Conservation (phyloP, 2,797 vertebrate genomes). For the Gymnoscopelus microlampas region DNA sequence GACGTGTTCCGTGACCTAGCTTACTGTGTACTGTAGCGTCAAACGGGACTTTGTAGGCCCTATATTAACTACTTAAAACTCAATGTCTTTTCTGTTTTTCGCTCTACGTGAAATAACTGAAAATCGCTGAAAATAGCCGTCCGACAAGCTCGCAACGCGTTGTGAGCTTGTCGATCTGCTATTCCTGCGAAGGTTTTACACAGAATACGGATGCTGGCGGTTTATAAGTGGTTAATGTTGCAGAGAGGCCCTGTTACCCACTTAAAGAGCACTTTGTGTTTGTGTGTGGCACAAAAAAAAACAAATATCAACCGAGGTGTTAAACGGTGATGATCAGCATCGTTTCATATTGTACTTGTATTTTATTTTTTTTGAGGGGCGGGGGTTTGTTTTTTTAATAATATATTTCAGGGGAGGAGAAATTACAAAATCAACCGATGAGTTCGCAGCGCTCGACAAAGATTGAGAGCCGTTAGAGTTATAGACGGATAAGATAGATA, state of each 20-base stretch:
- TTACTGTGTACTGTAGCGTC: background rate
- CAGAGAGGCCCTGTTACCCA: background rate
- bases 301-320: constrained; percentile 21
- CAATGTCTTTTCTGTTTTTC: too few species aligned
- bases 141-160: background rate
- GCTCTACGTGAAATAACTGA: too few species aligned
- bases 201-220: too few species aligned
- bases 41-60: too few species aligned
- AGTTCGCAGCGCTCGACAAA: constrained; percentile 38
- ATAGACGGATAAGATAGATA: constrained; percentile 43
- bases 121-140: too few species aligned
- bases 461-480: constrained; percentile 30
- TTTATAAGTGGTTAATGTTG: too few species aligned
- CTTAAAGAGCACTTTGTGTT: constrained; percentile 12
- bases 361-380: constrained; percentile 7
- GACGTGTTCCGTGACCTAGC: background rate
- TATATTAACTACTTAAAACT: too few species aligned
- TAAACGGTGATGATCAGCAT: background rate
- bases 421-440: constrained; percentile 48
- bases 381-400: too few species aligned
- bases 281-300: constrained; percentile 26
- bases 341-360: constrained; percentile 26
- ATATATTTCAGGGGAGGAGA: constrained; percentile 67
- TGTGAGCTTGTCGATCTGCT: background rate
- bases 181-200: too few species aligned